Conservation (phyloP, 2,888 invertebrate genomes). For the Amiota minor region DNA sequence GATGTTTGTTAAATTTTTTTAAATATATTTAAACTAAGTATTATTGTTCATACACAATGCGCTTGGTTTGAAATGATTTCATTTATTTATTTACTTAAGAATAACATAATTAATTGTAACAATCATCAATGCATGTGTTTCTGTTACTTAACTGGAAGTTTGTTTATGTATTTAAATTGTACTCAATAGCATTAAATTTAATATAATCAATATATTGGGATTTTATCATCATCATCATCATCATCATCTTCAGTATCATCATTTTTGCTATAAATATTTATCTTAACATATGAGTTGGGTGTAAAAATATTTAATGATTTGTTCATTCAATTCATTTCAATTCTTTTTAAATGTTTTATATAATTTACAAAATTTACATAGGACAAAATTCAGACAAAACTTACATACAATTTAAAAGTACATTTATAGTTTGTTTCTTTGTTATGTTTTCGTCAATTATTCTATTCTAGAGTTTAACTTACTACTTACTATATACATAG, state of each 20-base stretch:
- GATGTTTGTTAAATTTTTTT: slow-evolving; percentile 42
- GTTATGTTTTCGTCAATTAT: too few species aligned
- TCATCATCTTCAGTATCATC: not conserved
- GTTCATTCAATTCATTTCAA: not conserved
- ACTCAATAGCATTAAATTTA: slow-evolving; percentile 40
- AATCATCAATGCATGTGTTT: slow-evolving; percentile 26
- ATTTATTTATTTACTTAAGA: not conserved
- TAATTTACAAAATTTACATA: slow-evolving; percentile 13
- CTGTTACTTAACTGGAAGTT: slow-evolving; percentile 47
- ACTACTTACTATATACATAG: slow-evolving; percentile 50
- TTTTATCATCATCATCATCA: not conserved
- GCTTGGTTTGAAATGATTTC: slow-evolving; percentile 21
- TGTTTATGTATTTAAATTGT: slow-evolving; percentile 41
- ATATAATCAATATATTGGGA: too few species aligned
- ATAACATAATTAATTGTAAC: slow-evolving; percentile 30
- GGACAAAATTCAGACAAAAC: too few species aligned
- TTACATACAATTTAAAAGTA: too few species aligned
- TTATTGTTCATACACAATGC: slow-evolving; percentile 58
- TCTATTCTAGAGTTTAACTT: slow-evolving; percentile 34
- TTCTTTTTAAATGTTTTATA: not conserved
- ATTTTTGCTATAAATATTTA: slow-evolving; percentile 30
- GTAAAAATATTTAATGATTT: slow-evolving; percentile 20
- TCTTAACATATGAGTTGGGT: slow-evolving; percentile 46
- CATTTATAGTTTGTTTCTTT: too few species aligned
- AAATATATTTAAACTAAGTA: slow-evolving; percentile 47